These are phyloP conservation scores for Chymomyza procnemis DNA, from an alignment of 2,888 invertebrate genomes.

Conservation along the genomic window DNA sequence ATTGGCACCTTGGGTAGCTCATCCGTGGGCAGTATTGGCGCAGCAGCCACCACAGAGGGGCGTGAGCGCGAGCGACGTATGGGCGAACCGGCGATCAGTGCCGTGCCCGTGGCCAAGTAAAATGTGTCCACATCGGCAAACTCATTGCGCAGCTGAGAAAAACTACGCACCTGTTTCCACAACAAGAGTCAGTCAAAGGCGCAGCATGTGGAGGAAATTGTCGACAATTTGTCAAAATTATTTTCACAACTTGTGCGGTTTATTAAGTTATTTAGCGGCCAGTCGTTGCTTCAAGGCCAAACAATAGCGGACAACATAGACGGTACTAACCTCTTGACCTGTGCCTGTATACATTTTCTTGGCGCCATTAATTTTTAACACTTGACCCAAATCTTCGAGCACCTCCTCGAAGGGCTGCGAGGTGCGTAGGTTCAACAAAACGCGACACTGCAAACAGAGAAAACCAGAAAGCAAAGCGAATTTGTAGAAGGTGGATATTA, in stretches of 20 bases:
- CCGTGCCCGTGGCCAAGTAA: constrained; percentile 82
- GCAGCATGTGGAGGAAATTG: neutral
- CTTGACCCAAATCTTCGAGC: constrained; percentile 93
- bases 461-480: neutral
- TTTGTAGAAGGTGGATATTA: neutral
- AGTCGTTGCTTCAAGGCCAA: constrained; percentile 21
- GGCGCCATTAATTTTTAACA: constrained; percentile 93
- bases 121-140: constrained; percentile 95
- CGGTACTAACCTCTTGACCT: constrained; percentile 88
- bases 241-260: constrained; percentile 16
- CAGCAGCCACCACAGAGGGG: constrained; percentile 80
- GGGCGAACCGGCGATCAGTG: constrained; percentile 80
- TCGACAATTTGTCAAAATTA: constrained; percentile 22
- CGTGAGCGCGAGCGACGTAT: constrained; percentile 84
- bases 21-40: constrained; percentile 78
- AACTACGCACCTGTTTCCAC: constrained; percentile 87
- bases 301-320: neutral
- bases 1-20: constrained; percentile 76
- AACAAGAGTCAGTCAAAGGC: neutral
- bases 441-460: constrained; percentile 85
- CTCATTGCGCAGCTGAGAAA: constrained; percentile 94
- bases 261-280: constrained; percentile 42
- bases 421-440: constrained; percentile 93
- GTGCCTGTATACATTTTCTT: constrained; percentile 94
- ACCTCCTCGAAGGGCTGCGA: constrained; percentile 97